Evolutionary conservation across 2,888 invertebrate genomes (phyloP).

Genomic region (Tetragonula carbonaria): DNA sequence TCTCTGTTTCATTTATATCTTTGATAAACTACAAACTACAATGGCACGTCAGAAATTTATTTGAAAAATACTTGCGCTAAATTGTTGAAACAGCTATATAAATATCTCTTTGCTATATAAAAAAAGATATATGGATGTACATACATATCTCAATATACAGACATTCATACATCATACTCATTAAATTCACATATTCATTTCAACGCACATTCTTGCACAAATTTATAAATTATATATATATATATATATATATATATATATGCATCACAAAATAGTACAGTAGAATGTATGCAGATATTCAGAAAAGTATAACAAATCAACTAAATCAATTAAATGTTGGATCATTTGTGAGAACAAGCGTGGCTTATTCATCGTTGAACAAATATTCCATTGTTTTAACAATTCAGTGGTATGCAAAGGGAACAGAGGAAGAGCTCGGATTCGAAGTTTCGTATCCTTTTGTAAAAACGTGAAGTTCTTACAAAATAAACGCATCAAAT

Average conservation of each 20-base stretch:
- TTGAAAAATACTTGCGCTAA: background rate
- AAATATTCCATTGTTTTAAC: background rate
- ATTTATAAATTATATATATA: background rate
- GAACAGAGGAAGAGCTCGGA: background rate
- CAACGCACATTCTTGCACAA: background rate
- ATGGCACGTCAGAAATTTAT: background rate
- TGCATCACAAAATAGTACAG: background rate
- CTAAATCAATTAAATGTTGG: background rate
- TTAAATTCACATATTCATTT: background rate
- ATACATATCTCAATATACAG: background rate
- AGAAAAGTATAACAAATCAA: background rate
- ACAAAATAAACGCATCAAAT: background rate
- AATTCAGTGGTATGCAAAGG: background rate
- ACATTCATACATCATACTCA: background rate
- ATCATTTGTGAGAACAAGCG: slow-evolving; percentile 4
- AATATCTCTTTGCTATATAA: background rate
- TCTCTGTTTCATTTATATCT: background rate
- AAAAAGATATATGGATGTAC: background rate
- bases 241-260: no score
- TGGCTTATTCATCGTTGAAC: background rate
- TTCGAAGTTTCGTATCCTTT: background rate
- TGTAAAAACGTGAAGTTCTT: background rate
- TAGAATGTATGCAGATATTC: no score
- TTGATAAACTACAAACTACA: background rate
- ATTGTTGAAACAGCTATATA: background rate